A percentile compares a stretch with the other conserved stretches of the same genome.
These are phyloP conservation scores for Lordiphosa stackelbergi DNA, from an alignment of 1,140 invertebrate species.

Conservation along the genomic window DNA sequence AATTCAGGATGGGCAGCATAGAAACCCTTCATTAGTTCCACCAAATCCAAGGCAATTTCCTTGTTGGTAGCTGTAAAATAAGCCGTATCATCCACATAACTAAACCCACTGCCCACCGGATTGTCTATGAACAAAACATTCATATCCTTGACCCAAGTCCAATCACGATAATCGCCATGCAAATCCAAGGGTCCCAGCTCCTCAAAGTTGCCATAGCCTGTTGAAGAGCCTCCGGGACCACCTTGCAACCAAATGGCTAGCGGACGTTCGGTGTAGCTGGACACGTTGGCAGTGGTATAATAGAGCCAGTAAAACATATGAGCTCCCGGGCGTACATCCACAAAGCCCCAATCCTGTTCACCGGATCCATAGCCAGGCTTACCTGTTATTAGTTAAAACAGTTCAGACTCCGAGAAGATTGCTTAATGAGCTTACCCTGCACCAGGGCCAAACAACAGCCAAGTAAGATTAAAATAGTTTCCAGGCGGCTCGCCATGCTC, in stretches of 20 bases:
- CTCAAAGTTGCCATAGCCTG: conserved; percentile 87
- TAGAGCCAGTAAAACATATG: conserved; percentile 92
- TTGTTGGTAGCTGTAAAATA: conserved; percentile 82
- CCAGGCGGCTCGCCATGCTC: conserved; percentile 31
- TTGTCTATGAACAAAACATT: conserved; percentile 93
- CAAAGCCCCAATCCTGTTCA: conserved; percentile 84
- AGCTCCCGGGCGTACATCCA: conserved; percentile 83
- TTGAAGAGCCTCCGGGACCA: conserved; percentile 86
- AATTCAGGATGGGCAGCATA: conserved; percentile 82
- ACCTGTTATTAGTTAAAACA: conserved; percentile 21
- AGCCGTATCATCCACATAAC: conserved; percentile 83
- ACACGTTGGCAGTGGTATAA: conserved; percentile 82
- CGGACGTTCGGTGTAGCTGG: conserved; percentile 81
- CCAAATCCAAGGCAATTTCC: conserved; percentile 88
- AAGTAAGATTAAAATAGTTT: conserved; percentile 26
- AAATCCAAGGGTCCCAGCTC: conserved; percentile 86
- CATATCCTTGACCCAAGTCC: conserved; percentile 87
- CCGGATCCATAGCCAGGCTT: conserved; percentile 79
- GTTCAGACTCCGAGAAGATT: neutral
- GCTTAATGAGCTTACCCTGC: conserved; percentile 24
- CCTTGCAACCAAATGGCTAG: conserved; percentile 89
- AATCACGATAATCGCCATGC: conserved; percentile 82
- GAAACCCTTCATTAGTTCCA: conserved; percentile 84
- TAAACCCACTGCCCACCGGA: conserved; percentile 92
- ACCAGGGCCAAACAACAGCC: conserved; percentile 17